A percentile compares a stretch with the other conserved stretches of the same genome.
Conservation (phyloP, 2,113 vertebrate genomes). For the Sinosuthora webbiana region DNA sequence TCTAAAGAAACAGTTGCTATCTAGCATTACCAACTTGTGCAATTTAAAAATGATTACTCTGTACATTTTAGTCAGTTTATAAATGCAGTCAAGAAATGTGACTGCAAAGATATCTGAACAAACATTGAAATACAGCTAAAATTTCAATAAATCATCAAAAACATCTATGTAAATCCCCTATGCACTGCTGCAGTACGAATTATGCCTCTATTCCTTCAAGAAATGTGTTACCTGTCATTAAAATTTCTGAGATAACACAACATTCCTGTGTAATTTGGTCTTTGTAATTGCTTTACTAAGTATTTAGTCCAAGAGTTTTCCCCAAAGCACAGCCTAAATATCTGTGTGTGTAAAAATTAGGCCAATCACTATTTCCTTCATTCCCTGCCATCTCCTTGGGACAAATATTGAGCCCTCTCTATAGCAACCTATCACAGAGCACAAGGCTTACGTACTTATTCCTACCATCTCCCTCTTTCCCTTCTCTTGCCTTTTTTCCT, state of each 20-base stretch:
- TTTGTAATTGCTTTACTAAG: background rate
- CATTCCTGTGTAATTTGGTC: background rate
- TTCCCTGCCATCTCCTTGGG: background rate
- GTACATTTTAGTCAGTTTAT: background rate
- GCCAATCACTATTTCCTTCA: background rate
- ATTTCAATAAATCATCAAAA: background rate
- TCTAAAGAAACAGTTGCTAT: background rate
- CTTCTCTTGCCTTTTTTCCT: background rate
- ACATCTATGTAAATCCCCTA: background rate
- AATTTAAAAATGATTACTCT: background rate
- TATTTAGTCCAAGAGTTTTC: background rate
- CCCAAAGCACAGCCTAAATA: background rate
- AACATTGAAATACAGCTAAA: background rate
- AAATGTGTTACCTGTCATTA: background rate
- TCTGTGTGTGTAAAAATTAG: background rate
- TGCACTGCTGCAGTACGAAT: background rate
- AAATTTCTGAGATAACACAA: background rate
- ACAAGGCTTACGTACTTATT: background rate
- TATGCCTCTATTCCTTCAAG: background rate
- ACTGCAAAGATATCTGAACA: background rate
- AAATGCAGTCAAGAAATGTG: background rate
- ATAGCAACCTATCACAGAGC: background rate
- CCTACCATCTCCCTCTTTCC: background rate
- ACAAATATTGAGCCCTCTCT: background rate
- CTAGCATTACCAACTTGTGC: background rate